A percentile compares a stretch with the other conserved stretches of the same genome.
Evolutionary conservation across 2,888 invertebrate genomes (phyloP).

Genomic region (Cheilosia variabilis): DNA sequence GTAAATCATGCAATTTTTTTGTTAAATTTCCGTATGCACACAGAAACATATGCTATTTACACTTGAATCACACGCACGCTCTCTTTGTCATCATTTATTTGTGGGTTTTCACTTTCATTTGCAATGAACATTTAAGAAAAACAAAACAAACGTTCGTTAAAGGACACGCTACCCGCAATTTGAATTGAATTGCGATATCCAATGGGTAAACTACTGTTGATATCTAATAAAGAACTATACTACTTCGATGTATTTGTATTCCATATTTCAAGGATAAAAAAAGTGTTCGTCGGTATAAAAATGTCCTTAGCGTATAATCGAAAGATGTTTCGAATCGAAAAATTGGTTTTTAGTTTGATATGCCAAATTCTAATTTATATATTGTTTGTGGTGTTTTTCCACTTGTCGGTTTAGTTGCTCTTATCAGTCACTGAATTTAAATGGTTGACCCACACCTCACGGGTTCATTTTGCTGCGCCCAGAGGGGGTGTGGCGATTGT

Average conservation of each 20-base stretch:
- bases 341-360: conserved; percentile 61
- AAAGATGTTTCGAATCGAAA: conserved; percentile 27
- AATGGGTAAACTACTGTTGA: conserved; percentile 12
- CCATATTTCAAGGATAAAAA: conserved; percentile 20
- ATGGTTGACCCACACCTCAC: conserved; percentile 37
- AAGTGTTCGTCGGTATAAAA: conserved; percentile 48
- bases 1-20: conserved; percentile 41
- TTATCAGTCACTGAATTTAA: conserved; percentile 42
- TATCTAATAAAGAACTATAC: conserved; percentile 14
- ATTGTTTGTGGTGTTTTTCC: conserved; percentile 40
- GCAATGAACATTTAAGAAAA: not conserved
- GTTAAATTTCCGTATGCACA: conserved; percentile 47
- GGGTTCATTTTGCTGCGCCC: conserved; percentile 8
- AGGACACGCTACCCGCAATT: conserved; percentile 6
- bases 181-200: conserved; percentile 11
- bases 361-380: conserved; percentile 65
- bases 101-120: conserved; percentile 53
- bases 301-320: conserved; percentile 44
- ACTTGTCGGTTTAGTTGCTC: conserved; percentile 37
- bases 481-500: conserved; percentile 44
- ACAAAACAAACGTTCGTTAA: conserved; percentile 7
- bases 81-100: conserved; percentile 39
- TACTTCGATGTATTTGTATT: not conserved
- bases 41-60: conserved; percentile 49
- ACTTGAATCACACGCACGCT: conserved; percentile 42